Evolutionary conservation across 23 tunicate genomes (phyloP), one percentile per base, ranked within the genome.

Genomic region (Trididemnum nubilum): DNA sequence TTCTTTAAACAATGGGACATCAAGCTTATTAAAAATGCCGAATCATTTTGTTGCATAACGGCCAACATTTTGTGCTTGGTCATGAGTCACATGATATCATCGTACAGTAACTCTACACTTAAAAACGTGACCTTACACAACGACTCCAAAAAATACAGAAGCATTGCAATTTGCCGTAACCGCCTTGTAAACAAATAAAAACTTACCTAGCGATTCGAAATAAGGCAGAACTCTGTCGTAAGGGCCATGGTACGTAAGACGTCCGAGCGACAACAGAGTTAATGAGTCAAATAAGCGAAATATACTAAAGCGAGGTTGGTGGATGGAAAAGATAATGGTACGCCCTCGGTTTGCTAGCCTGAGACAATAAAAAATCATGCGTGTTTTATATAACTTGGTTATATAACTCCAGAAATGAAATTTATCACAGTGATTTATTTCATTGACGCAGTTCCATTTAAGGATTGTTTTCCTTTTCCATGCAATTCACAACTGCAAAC

Each of bases 281-380:
- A 93, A 72, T 1, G 93, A 36, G 75, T 93, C 98, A 69, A 93
- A 93, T 36, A 81, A 77, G 0, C 98, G 86, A 60, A 77, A 87
- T 27, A 93, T 93, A 35, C 89, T 83, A 65, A 73, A 93, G 51
- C 98, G 73, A 18, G 98, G 98, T 35, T 93, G 98, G 51, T 93
- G 98, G 36, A 93, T 93, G 33, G 98, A 93, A 2, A 82, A 81
- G 60, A 93, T 93, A 40, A 93, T 84, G 27, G 98, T 93, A 12
- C 98, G 71, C 26, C 93, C 93, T 33, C 81, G 58, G 27, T 77
- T 67, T 24, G 77, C 92, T 2, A 93, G 38, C 67, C 98, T 93
- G 84, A 18, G 26, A 23, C 18, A 61, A 61, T 12, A 70, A 33
- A 70, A 9, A 70, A 27, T n/a, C 19, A 50, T 19, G 19, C 15